These are phyloP conservation scores for Cherax destructor DNA, from an alignment of 1,140 invertebrate genomes.

Conservation along the genomic window DNA sequence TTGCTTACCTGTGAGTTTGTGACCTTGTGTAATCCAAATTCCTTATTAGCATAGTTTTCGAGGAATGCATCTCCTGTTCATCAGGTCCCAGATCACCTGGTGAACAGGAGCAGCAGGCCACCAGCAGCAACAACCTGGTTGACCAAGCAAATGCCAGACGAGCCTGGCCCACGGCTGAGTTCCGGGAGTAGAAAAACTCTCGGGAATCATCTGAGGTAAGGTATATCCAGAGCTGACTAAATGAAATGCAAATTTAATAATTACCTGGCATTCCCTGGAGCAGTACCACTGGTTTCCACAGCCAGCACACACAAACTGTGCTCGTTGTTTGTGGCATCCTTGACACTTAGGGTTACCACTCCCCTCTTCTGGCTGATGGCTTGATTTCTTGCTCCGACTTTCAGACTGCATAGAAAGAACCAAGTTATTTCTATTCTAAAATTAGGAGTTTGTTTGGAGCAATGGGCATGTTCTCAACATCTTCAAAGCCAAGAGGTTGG, in stretches of 20 bases:
- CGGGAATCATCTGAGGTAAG: background rate
- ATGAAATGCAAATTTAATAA: conserved; percentile 52
- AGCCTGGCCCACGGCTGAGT: too few relatives aligned
- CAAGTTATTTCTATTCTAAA: too few relatives aligned
- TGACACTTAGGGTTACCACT: conserved; percentile 80
- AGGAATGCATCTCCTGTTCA: background rate
- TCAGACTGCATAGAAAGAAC: conserved; percentile 56
- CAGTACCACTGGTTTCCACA: conserved; percentile 94
- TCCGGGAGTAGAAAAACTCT: background rate
- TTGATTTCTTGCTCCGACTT: conserved; percentile 76
- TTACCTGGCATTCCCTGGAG: conserved; percentile 89
- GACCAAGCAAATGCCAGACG: too few relatives aligned
- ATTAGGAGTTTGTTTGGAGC: too few relatives aligned
- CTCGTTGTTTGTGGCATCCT: conserved; percentile 85
- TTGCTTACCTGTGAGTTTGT: background rate
- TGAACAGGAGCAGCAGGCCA: background rate
- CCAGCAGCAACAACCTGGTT: background rate
- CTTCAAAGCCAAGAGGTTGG: too few relatives aligned
- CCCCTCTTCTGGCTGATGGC: conserved; percentile 76
- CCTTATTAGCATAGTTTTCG: background rate
- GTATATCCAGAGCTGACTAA: too few relatives aligned
- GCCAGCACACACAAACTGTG: conserved; percentile 89
- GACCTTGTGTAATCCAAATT: background rate
- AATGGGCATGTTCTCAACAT: too few relatives aligned
- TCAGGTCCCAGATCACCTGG: background rate